Percentiles rank a stretch among this genome's conserved stretches.
Evolutionary conservation across 2,113 vertebrate species (phyloP).

Genomic region (Formicarius rufipectus): DNA sequence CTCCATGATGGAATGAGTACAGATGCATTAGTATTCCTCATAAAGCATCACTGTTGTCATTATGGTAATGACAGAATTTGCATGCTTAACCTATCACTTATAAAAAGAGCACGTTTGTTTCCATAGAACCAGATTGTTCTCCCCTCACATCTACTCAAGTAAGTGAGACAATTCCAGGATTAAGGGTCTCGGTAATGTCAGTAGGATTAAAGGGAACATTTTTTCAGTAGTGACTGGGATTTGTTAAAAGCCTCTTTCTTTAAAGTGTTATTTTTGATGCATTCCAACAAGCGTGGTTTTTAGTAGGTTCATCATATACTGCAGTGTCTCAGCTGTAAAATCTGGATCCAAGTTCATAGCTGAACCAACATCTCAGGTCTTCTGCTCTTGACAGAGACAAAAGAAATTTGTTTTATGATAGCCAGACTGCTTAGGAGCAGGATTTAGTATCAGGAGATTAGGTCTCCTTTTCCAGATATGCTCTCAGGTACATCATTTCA

Average conservation of each 20-base stretch:
- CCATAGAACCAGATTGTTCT: slow-evolving; percentile 18
- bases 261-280: background rate
- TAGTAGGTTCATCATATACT: background rate
- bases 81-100: slow-evolving; percentile 9
- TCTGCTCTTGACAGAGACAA: background rate
- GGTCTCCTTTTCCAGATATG: background rate
- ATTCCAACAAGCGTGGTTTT: background rate
- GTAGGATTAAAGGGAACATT: background rate
- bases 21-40: slow-evolving; percentile 12
- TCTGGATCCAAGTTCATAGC: background rate
- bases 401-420: background rate
- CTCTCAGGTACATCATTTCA: background rate
- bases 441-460: background rate
- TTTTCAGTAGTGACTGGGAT: slow-evolving; percentile 43
- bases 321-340: background rate
- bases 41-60: background rate
- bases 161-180: slow-evolving; percentile 30
- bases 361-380: background rate
- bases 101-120: slow-evolving; percentile 16
- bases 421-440: background rate
- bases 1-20: background rate
- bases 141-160: background rate
- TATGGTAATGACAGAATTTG: slow-evolving; percentile 23
- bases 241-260: slow-evolving; percentile 36
- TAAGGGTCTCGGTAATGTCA: slow-evolving; percentile 29